Percentiles rank a stretch among this genome's conserved stretches.
Conservation (phyloP, 2,797 vertebrate genomes). For the Brachyrhaphis roseni region DNA sequence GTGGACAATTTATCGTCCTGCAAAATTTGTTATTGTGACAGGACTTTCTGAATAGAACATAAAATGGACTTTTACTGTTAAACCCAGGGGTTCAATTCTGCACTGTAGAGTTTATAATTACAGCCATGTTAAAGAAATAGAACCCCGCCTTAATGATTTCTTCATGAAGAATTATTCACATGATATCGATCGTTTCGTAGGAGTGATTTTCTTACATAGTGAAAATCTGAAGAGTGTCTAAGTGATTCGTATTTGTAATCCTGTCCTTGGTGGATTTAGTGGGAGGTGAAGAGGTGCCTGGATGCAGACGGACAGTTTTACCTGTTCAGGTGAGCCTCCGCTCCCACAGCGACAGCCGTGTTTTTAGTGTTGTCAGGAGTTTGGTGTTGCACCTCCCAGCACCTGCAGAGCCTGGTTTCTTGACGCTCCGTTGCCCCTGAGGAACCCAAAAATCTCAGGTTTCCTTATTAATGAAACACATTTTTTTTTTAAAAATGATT, state of each 20-base stretch:
- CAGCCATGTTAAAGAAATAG: not conserved
- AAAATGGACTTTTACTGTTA: not conserved
- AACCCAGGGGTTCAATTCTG: not conserved
- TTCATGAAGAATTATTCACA: not conserved
- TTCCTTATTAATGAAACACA: conserved; percentile 6
- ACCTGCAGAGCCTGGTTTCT: not conserved
- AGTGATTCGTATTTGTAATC: too few species aligned
- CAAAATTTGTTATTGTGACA: not conserved
- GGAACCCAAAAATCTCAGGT: conserved; percentile 3
- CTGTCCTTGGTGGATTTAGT: not conserved
- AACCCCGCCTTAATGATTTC: not conserved
- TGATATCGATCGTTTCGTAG: not conserved
- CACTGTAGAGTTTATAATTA: not conserved
- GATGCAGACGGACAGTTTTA: conserved; percentile 6
- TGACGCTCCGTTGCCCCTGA: not conserved
- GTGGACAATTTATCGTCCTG: too few species aligned
- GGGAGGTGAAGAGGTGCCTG: conserved; percentile 38
- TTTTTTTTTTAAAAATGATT: not conserved
- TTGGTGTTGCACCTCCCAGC: conserved; percentile 8
- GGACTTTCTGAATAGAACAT: not conserved
- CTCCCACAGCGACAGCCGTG: conserved; percentile 22
- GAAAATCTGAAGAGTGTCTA: not conserved
- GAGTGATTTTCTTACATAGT: not conserved
- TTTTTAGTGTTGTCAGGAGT: not conserved
- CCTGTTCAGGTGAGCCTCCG: not conserved